Evolutionary conservation across 2,797 vertebrate genomes (phyloP).

Genomic region (Knipowitschia caucasica): DNA sequence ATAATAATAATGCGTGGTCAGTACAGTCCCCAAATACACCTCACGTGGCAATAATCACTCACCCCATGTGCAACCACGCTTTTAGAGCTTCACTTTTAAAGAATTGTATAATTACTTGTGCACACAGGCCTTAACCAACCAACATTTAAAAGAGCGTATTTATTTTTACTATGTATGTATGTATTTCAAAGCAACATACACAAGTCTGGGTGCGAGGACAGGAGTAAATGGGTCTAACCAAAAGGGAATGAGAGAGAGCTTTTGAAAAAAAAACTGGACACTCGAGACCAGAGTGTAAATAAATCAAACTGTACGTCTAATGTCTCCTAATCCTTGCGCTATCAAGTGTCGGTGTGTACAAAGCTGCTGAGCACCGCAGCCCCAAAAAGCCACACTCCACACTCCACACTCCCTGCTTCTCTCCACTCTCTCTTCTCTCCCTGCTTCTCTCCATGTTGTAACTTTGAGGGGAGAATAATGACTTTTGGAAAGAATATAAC

Average conservation of each 20-base stretch:
- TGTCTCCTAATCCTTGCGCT: slow-evolving; percentile 56
- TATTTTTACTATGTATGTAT: background rate
- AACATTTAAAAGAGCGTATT: no score
- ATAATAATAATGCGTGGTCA: no score
- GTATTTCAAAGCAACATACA: slow-evolving; percentile 1
- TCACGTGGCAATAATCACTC: no score
- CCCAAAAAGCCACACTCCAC: background rate
- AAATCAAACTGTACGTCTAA: slow-evolving; percentile 65
- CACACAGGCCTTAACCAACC: no score
- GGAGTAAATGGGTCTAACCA: slow-evolving; percentile 50
- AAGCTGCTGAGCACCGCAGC: slow-evolving; percentile 31
- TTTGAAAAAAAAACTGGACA: slow-evolving; percentile 40
- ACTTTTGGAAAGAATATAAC: slow-evolving; percentile 66
- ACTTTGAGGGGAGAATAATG: slow-evolving; percentile 47
- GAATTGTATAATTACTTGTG: no score
- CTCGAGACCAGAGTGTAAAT: slow-evolving; percentile 59
- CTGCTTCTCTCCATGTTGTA: no score
- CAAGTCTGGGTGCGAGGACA: slow-evolving; percentile 40
- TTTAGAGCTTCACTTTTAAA: no score
- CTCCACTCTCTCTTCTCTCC: no score
- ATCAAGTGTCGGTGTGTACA: slow-evolving; percentile 50
- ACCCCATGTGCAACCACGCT: no score
- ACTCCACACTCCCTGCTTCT: no score
- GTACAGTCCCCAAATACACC: no score
- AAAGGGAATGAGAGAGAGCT: slow-evolving; percentile 41